These are phyloP conservation scores for Lordiphosa andalusiaca DNA, from an alignment of 2,888 invertebrate species.

Conservation along the genomic window DNA sequence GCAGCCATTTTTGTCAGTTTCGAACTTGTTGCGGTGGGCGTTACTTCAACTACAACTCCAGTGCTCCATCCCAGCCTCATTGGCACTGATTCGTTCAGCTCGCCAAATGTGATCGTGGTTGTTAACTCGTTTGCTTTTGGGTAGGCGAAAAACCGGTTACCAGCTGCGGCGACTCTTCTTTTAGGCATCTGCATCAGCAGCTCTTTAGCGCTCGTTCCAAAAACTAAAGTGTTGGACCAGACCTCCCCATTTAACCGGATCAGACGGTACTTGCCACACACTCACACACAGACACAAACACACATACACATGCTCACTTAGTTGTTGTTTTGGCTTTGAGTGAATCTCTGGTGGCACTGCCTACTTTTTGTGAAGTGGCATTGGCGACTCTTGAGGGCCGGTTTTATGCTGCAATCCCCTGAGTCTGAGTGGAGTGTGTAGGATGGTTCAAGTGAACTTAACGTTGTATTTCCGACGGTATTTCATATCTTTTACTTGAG, in stretches of 20 bases:
- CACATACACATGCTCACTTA: conserved; percentile 17
- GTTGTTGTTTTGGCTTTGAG: conserved; percentile 40
- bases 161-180: conserved; percentile 33
- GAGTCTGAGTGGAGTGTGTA: conserved; percentile 27
- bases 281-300: neutral
- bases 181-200: conserved; percentile 59
- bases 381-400: conserved; percentile 23
- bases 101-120: conserved; percentile 53
- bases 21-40: conserved; percentile 22
- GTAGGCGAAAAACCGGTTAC: conserved; percentile 58
- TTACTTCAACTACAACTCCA: conserved; percentile 13
- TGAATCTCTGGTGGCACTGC: conserved; percentile 67
- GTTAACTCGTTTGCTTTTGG: conserved; percentile 62
- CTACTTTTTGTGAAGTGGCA: conserved; percentile 46
- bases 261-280: neutral
- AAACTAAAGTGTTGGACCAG: conserved; percentile 71
- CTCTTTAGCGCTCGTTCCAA: conserved; percentile 72
- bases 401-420: conserved; percentile 18
- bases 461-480: conserved; percentile 47
- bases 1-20: conserved; percentile 30
- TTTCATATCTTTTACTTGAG: neutral
- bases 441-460: conserved; percentile 6
- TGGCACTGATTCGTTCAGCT: conserved; percentile 69
- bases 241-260: conserved; percentile 18
- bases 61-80: conserved; percentile 42